Evolutionary conservation across 2,113 vertebrate species (phyloP).

Genomic region (Cairina moschata): DNA sequence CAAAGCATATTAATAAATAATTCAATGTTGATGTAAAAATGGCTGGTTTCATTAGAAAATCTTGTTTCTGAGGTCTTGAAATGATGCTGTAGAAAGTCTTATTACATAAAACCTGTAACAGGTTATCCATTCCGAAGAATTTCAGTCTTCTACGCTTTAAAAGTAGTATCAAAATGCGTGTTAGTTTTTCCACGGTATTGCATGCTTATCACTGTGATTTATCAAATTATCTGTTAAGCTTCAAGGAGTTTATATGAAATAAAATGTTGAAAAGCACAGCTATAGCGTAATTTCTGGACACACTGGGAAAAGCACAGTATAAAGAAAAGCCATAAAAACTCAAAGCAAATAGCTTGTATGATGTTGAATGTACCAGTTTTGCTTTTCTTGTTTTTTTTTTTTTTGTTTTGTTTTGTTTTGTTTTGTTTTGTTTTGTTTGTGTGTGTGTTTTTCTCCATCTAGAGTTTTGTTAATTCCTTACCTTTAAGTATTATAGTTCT

Average conservation of each 20-base stretch:
- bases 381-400: not conserved
- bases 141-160: conserved; percentile 44
- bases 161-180: conserved; percentile 22
- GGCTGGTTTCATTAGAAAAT: conserved; percentile 40
- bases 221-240: not conserved
- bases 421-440: too few relatives aligned
- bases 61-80: conserved; percentile 12
- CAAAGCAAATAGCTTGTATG: not conserved
- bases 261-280: not conserved
- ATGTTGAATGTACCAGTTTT: not conserved
- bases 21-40: conserved; percentile 64
- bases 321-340: not conserved
- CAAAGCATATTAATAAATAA: conserved; percentile 71
- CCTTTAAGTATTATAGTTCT: not conserved
- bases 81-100: conserved; percentile 51
- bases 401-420: too few relatives aligned
- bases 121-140: conserved; percentile 53
- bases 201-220: conserved; percentile 21
- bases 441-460: not conserved
- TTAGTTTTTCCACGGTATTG: not conserved
- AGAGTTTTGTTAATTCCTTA: not conserved
- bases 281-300: not conserved
- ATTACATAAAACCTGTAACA: conserved; percentile 32
- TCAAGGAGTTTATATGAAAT: not conserved
- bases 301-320: not conserved